Evolutionary conservation across 2,797 vertebrate genomes (phyloP).

Genomic region (Gallirallus australis): DNA sequence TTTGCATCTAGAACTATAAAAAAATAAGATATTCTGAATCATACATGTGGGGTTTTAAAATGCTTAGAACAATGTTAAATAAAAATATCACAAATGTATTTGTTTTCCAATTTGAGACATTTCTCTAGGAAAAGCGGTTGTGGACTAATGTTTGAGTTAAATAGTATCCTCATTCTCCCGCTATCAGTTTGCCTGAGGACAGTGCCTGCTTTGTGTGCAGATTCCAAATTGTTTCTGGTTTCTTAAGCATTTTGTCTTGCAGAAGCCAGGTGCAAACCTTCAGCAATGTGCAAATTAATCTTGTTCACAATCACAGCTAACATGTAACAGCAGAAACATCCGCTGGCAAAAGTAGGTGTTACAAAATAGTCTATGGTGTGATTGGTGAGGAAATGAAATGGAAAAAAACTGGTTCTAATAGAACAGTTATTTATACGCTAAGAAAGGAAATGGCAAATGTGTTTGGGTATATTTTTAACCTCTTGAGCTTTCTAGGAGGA

Average conservation of each 20-base stretch:
- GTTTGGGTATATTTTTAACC: conserved; percentile 3
- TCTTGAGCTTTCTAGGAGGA: not conserved
- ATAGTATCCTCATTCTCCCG: not conserved
- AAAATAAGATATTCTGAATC: not conserved
- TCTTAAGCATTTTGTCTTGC: conserved; percentile 12
- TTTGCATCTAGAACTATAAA: not conserved
- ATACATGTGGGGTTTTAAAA: not conserved
- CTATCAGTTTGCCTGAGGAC: not conserved
- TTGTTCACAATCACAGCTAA: conserved; percentile 16
- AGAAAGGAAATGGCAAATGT: not conserved
- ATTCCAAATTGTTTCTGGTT: not conserved
- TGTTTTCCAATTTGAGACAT: not conserved
- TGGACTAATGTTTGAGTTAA: not conserved
- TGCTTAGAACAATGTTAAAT: not conserved
- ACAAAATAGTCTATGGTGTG: not conserved
- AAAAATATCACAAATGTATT: not conserved
- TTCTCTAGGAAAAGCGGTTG: not conserved
- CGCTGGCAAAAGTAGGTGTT: not conserved
- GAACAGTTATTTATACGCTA: not conserved
- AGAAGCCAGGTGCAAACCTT: conserved; percentile 20
- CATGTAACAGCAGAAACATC: conserved; percentile 30
- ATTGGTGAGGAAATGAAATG: conserved; percentile 40
- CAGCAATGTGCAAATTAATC: conserved; percentile 34
- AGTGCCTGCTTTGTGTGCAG: not conserved
- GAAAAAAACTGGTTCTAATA: not conserved